Conservation (phyloP, 2,888 invertebrate genomes). For the Drosophila sordidula region DNA sequence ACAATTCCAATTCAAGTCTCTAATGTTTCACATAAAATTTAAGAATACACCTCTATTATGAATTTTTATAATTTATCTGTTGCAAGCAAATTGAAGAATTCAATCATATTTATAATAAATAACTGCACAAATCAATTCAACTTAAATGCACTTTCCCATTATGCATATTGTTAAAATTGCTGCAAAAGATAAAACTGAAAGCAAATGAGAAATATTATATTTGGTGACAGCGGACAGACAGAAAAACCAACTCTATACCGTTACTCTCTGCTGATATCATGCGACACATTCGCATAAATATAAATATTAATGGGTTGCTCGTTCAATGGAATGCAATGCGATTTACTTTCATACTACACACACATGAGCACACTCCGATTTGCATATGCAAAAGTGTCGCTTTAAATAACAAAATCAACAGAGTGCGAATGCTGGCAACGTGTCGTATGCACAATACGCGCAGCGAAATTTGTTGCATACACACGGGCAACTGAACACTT, state of each 20-base stretch:
- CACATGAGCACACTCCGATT: not conserved
- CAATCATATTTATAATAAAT: no score
- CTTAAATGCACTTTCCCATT: not conserved
- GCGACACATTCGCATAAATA: slow-evolving; percentile 18
- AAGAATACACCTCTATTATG: no score
- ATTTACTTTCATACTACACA: not conserved
- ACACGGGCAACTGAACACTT: slow-evolving; percentile 8
- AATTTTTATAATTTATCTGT: no score
- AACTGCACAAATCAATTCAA: not conserved
- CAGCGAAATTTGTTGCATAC: slow-evolving; percentile 38
- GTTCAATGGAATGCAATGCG: slow-evolving; percentile 37
- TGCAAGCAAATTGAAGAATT: no score
- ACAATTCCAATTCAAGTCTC: no score
- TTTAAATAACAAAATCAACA: slow-evolving; percentile 9
- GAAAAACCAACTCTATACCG: not conserved
- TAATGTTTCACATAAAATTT: no score
- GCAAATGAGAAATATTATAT: slow-evolving; percentile 13
- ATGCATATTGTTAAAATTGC: slow-evolving; percentile 10
- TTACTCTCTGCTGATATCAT: slow-evolving; percentile 4
- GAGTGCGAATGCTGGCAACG: slow-evolving; percentile 28
- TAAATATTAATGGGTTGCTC: slow-evolving; percentile 50
- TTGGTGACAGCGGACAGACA: slow-evolving; percentile 2
- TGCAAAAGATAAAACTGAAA: slow-evolving; percentile 14
- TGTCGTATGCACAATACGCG: slow-evolving; percentile 46
- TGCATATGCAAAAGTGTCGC: slow-evolving; percentile 27